A percentile compares a stretch with the other conserved stretches of the same genome.
These are phyloP conservation scores for Amaurobius ferox DNA, from an alignment of 2,888 invertebrate genomes.

Conservation along the genomic window DNA sequence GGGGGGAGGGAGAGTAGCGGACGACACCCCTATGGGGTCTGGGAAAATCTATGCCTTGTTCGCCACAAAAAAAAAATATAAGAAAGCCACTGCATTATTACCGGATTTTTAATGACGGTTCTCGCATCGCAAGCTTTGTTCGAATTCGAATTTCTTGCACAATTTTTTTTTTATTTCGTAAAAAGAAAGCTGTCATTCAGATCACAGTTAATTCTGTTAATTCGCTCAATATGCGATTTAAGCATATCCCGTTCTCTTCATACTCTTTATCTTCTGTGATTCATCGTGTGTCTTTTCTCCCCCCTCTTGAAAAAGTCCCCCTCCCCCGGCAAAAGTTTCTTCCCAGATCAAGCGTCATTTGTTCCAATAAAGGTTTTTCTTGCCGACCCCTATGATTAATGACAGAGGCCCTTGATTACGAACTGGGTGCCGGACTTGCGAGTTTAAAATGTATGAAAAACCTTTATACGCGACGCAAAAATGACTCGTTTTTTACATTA, in stretches of 20 bases:
- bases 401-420: slow-evolving; percentile 60
- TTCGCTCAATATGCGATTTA: slow-evolving; percentile 17
- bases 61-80: no score
- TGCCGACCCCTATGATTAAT: slow-evolving; percentile 57
- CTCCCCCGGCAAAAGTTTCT: slow-evolving; percentile 3
- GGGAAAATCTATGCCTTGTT: no score
- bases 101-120: no score
- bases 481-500: slow-evolving; percentile 71
- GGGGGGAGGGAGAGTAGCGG: no score
- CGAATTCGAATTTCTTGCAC: no score
- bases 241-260: neutral
- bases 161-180: no score
- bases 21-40: no score
- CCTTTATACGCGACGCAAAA: slow-evolving; percentile 67
- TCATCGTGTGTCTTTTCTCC: slow-evolving; percentile 22
- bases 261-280: slow-evolving; percentile 33
- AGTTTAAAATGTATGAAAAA: slow-evolving; percentile 72
- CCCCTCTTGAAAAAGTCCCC: slow-evolving; percentile 14
- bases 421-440: slow-evolving; percentile 61
- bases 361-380: slow-evolving; percentile 71
- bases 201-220: slow-evolving; percentile 17
- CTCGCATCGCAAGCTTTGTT: no score
- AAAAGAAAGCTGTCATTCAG: neutral
- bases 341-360: slow-evolving; percentile 46
- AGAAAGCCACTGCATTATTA: no score